Conservation (phyloP, 2,113 vertebrate genomes). For the Elaphurus davidianus region DNA sequence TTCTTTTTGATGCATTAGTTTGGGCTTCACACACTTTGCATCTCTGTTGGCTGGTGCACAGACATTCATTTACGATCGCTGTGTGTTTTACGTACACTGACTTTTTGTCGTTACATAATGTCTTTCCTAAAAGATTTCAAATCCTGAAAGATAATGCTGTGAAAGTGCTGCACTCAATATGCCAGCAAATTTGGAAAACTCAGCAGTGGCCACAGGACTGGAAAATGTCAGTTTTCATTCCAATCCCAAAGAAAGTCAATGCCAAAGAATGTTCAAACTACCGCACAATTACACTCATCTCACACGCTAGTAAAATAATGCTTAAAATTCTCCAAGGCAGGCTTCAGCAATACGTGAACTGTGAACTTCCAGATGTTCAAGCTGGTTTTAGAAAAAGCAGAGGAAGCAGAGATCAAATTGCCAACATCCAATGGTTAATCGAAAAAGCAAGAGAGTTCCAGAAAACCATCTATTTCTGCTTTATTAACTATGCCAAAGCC, state of each 20-base stretch:
- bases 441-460: too few relatives aligned
- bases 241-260: background rate
- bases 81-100: background rate
- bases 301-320: background rate
- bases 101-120: background rate
- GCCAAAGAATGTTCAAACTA: background rate
- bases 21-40: background rate
- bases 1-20: background rate
- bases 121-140: background rate
- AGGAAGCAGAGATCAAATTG: too few relatives aligned
- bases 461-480: too few relatives aligned
- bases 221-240: background rate
- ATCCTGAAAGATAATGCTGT: background rate
- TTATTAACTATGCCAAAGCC: background rate
- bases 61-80: background rate
- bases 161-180: background rate
- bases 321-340: background rate
- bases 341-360: background rate
- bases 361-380: background rate
- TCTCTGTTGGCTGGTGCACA: background rate
- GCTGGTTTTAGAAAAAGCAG: background rate
- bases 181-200: background rate
- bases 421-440: too few relatives aligned
- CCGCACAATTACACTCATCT: background rate
- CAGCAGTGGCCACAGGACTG: background rate